Conservation (phyloP, 2,888 invertebrate genomes). For the Drosophila melanosoma region DNA sequence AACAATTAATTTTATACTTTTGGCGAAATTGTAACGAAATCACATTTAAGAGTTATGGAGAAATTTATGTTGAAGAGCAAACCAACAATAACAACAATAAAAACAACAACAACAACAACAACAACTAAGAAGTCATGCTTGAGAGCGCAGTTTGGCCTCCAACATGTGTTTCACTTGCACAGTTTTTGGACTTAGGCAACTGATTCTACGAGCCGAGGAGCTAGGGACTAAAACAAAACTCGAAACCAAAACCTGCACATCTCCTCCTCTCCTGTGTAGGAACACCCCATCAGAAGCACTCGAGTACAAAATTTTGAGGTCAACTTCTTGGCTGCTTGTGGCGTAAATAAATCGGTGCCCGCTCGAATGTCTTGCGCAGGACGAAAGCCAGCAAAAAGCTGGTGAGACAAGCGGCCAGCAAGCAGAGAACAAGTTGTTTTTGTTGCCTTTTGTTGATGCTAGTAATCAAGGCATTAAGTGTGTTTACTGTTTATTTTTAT, state of each 20-base stretch:
- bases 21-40: conserved; percentile 5
- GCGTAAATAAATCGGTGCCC: conserved; percentile 73
- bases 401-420: background rate
- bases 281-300: background rate
- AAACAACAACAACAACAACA: background rate
- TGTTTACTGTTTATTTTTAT: conserved; percentile 81
- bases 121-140: conserved; percentile 13
- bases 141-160: conserved; percentile 5
- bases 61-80: background rate
- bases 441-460: conserved; percentile 45
- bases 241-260: conserved; percentile 2
- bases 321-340: conserved; percentile 54
- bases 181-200: conserved; percentile 18
- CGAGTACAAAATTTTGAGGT: conserved; percentile 67
- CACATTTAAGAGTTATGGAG: background rate
- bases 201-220: background rate
- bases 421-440: background rate
- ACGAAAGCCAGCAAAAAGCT: background rate
- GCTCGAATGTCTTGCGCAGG: conserved; percentile 31
- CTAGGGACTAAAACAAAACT: background rate
- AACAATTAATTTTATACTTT: too few relatives aligned
- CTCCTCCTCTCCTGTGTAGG: background rate
- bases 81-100: background rate
- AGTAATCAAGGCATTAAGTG: conserved; percentile 82
- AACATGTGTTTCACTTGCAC: conserved; percentile 57